These are phyloP conservation scores for Pimephales promelas DNA, from an alignment of 2,113 vertebrate species.

Conservation along the genomic window DNA sequence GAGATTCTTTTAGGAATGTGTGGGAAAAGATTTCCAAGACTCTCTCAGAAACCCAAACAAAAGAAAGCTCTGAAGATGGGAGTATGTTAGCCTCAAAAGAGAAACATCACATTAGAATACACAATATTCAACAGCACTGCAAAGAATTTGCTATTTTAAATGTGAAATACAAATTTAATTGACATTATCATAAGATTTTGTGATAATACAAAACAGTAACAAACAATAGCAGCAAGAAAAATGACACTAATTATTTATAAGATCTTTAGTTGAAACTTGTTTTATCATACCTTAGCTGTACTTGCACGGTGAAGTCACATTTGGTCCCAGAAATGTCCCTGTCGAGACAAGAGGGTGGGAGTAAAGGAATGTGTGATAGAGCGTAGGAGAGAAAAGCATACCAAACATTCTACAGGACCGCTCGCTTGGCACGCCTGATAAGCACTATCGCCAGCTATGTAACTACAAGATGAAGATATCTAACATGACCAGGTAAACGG, in stretches of 20 bases:
- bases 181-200: background rate
- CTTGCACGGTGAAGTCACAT: conserved; percentile 99
- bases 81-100: background rate
- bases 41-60: conserved; percentile 43
- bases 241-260: background rate
- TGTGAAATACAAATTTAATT: background rate
- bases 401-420: conserved; percentile 27
- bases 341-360: conserved; percentile 41
- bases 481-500: background rate
- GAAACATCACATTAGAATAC: background rate
- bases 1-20: conserved; percentile 21
- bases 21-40: conserved; percentile 33
- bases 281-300: conserved; percentile 89
- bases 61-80: conserved; percentile 1
- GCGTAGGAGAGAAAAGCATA: conserved; percentile 27
- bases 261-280: background rate
- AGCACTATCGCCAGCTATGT: background rate
- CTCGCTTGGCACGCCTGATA: conserved; percentile 31
- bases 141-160: background rate
- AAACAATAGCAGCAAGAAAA: background rate
- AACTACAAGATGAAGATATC: background rate
- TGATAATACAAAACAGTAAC: background rate
- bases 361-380: conserved; percentile 12
- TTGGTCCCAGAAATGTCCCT: conserved; percentile 99
- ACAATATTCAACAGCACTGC: background rate